These are phyloP conservation scores for Drosophila ficusphila DNA, from an alignment of 1,140 invertebrate species.

Conservation along the genomic window DNA sequence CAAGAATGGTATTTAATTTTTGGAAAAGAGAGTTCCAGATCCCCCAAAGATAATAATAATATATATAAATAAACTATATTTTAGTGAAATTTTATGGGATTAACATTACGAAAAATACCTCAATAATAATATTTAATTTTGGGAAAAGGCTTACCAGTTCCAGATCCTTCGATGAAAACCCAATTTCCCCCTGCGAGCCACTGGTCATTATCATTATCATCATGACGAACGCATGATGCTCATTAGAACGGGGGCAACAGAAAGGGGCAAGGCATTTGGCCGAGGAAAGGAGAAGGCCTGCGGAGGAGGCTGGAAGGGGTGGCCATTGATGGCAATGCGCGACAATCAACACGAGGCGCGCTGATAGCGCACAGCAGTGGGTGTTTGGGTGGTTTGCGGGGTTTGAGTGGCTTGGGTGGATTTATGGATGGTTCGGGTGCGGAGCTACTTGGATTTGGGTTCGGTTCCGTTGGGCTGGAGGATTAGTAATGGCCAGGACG, in stretches of 20 bases:
- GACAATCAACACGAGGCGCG: constrained; percentile 74
- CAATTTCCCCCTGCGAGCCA: background rate
- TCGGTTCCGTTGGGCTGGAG: constrained; percentile 43
- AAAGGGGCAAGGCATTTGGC: constrained; percentile 16
- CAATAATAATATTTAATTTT: too few relatives aligned
- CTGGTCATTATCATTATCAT: constrained; percentile 32
- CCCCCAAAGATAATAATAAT: too few relatives aligned
- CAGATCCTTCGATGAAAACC: too few relatives aligned
- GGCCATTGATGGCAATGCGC: constrained; percentile 72
- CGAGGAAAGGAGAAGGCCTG: too few relatives aligned
- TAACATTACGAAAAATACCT: too few relatives aligned
- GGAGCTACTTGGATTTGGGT: constrained; percentile 27
- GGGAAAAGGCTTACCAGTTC: too few relatives aligned
- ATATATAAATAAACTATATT: too few relatives aligned
- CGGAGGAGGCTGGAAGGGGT: constrained; percentile 4
- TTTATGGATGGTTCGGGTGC: background rate
- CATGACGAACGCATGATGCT: constrained; percentile 63
- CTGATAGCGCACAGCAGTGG: constrained; percentile 62
- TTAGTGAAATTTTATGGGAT: too few relatives aligned
- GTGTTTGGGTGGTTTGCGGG: background rate
- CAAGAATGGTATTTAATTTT: too few relatives aligned
- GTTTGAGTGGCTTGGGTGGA: background rate
- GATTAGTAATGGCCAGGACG: constrained; percentile 69
- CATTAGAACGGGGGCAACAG: constrained; percentile 27
- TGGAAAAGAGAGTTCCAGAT: too few relatives aligned